These are phyloP conservation scores for Charanyca ferruginea DNA, from an alignment of 2,888 invertebrate genomes.

Conservation along the genomic window DNA sequence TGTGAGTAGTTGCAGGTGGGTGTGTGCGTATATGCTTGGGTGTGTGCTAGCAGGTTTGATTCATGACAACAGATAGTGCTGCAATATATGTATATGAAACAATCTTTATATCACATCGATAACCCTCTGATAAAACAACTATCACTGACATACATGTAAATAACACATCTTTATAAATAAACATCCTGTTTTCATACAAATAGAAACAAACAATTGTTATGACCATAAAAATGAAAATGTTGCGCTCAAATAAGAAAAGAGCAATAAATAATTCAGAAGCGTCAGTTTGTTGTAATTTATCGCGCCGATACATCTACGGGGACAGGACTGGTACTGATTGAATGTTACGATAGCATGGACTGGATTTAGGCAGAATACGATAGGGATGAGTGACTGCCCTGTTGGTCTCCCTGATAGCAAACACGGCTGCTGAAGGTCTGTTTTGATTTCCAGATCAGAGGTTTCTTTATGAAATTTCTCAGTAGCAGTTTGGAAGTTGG, in stretches of 20 bases:
- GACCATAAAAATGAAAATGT: slow-evolving; percentile 28
- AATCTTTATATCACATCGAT: not conserved
- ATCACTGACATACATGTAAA: not conserved
- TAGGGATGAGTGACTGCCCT: slow-evolving; percentile 9
- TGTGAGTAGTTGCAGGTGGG: too few relatives aligned
- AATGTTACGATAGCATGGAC: slow-evolving; percentile 29
- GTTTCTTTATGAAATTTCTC: too few relatives aligned
- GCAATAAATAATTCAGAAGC: slow-evolving; percentile 52
- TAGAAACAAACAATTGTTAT: slow-evolving; percentile 29
- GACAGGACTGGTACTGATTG: slow-evolving; percentile 35
- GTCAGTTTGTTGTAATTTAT: slow-evolving; percentile 54
- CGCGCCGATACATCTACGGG: slow-evolving; percentile 40
- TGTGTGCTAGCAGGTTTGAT: too few relatives aligned
- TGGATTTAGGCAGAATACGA: slow-evolving; percentile 21
- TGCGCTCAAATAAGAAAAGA: slow-evolving; percentile 40
- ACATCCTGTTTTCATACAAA: slow-evolving; percentile 4
- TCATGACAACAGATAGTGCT: too few relatives aligned
- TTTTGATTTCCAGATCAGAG: too few relatives aligned
- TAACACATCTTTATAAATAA: slow-evolving; percentile 13
- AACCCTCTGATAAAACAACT: not conserved
- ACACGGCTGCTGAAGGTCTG: too few relatives aligned
- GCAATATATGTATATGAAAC: not conserved
- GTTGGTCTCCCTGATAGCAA: too few relatives aligned
- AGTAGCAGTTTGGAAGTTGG: too few relatives aligned
- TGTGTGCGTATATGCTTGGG: too few relatives aligned